A percentile compares a stretch with the other conserved stretches of the same genome.
Evolutionary conservation across 2,113 vertebrate species (phyloP).

Genomic region (Mellivora capensis): DNA sequence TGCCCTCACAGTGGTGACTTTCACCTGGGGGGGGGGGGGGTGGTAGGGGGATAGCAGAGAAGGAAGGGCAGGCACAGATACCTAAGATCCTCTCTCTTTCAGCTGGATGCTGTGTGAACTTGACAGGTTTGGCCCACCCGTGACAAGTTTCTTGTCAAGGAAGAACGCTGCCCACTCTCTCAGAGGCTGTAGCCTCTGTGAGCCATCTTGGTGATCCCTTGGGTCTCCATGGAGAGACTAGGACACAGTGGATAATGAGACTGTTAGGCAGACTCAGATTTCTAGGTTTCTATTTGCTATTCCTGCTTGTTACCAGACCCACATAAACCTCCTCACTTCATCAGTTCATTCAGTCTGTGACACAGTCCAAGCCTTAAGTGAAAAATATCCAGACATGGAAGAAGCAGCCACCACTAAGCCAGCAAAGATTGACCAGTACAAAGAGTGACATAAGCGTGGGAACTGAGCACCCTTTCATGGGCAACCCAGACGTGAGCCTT

Average conservation of each 20-base stretch:
- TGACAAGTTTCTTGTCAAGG: neutral
- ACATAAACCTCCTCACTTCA: neutral
- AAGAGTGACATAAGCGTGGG: neutral
- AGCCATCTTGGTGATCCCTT: neutral
- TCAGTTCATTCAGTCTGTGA: neutral
- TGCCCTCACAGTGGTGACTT: neutral
- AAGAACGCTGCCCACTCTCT: no score
- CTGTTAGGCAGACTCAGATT: no score
- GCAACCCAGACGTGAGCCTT: neutral
- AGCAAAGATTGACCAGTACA: no score
- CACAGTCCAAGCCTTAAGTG: neutral
- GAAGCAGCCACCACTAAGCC: neutral
- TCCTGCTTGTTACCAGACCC: neutral
- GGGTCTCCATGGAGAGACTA: neutral
- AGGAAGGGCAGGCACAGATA: no score
- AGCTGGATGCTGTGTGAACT: neutral
- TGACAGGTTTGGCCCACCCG: neutral
- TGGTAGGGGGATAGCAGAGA: no score
- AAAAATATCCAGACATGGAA: neutral
- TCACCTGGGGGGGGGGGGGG: neutral
- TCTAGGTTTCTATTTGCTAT: neutral
- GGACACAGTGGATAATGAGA: neutral
- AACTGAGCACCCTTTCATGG: no score
- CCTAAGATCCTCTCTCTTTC: neutral
- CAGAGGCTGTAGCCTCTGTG: neutral